phyloP scores from a whole-genome alignment of 2,888 invertebrate species.

The Cosmopolites sordidus region DNA sequence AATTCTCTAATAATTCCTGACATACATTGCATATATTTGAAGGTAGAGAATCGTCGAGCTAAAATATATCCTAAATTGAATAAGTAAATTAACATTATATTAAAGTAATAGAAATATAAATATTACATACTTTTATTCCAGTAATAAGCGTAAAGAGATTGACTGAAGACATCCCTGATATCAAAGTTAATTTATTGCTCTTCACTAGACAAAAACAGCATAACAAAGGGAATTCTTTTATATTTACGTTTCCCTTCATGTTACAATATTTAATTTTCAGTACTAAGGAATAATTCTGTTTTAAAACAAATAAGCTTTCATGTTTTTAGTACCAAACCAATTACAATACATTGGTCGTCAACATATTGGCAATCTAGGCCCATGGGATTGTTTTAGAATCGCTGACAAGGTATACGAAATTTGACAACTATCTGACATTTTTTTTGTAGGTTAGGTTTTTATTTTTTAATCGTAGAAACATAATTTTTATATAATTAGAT shows the following conservation, averaged over 20 bases:
- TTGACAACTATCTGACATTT: not conserved
- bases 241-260: not conserved
- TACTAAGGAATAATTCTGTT: too few relatives aligned
- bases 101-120: not conserved
- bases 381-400: not conserved
- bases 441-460: constrained; percentile 2
- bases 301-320: too few relatives aligned
- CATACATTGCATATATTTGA: constrained; percentile 22
- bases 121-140: constrained; percentile 10
- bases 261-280: not conserved
- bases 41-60: constrained; percentile 12
- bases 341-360: too few relatives aligned
- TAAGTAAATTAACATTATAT: not conserved
- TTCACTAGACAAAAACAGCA: constrained; percentile 12
- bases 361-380: too few relatives aligned
- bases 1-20: constrained; percentile 15
- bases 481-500: not conserved
- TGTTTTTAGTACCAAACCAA: too few relatives aligned
- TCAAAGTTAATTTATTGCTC: constrained; percentile 4
- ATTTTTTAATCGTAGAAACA: not conserved
- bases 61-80: constrained; percentile 5
- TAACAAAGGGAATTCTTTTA: constrained; percentile 4
- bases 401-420: too few relatives aligned
- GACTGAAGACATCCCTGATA: constrained; percentile 6
- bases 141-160: constrained; percentile 5